Evolutionary conservation across 2,113 vertebrate species (phyloP).

Genomic region (Ramphastos sulfuratus): DNA sequence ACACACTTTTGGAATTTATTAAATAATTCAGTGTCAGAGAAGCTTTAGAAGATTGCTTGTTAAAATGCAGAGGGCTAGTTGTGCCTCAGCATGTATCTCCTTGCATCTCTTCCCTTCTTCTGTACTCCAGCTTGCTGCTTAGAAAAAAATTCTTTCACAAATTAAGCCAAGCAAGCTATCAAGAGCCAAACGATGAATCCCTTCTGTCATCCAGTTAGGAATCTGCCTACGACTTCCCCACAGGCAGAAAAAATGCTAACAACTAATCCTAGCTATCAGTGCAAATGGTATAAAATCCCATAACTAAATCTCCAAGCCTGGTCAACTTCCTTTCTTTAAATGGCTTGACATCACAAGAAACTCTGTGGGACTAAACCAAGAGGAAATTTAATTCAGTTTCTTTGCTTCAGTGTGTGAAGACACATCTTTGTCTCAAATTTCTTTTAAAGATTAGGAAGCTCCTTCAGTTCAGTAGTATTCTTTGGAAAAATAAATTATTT

Average conservation of each 20-base stretch:
- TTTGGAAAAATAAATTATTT: background rate
- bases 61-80: background rate
- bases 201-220: conserved; percentile 63
- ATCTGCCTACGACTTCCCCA: conserved; percentile 53
- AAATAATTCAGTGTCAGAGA: background rate
- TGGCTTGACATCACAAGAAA: background rate
- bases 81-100: background rate
- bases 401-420: background rate
- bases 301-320: conserved; percentile 50
- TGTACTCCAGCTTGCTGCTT: background rate
- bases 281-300: conserved; percentile 65
- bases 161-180: conserved; percentile 67
- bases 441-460: background rate
- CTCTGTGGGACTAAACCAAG: background rate
- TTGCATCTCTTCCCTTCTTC: background rate
- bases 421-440: background rate
- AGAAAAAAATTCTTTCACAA: conserved; percentile 54
- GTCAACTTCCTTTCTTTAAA: background rate
- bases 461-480: background rate
- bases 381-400: background rate
- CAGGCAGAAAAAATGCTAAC: background rate
- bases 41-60: background rate
- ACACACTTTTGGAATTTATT: background rate
- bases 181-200: conserved; percentile 68
- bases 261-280: conserved; percentile 47